Base-by-base conservation (phyloP, 2,113 vertebrate species). In the Sinocyclocheilus rhinocerous region DNA sequence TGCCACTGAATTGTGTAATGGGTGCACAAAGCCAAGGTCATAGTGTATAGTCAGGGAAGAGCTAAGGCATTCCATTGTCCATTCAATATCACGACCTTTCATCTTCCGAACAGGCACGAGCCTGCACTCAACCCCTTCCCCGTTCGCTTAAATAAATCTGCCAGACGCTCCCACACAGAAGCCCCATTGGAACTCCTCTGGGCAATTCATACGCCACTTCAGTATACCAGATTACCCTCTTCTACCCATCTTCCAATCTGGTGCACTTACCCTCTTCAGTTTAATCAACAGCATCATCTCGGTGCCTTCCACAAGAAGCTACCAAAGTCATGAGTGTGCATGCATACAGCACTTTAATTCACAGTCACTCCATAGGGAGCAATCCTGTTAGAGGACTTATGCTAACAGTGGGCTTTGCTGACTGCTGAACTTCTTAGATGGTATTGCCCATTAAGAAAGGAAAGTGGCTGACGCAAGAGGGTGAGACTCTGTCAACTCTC, bases 21-120 rank as follows among this genome's bases (percentile, higher is more conserved):
- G 96, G 96, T 96, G 95, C 94, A 96, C 96, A 96, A 96, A 95
- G 93, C 95, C 97, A 99, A 99, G 97, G 97, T 98, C 96, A 96
- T 88, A 84, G 94, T 88, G 81, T 81, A 86, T 81, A 90, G 91
- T 89, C 86, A 79, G 86, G 86, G 87, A 89, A 92, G 83, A 86
- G 87, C 86, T 76, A 84, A 82, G 87, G 88, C 87, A 86, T 86
- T 81, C 86, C 86, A 75, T 86, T 85, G 86, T 88, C 89, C 90
- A 90, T 90, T 88, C 91, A 89, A 90, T 90, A 90, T 85, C 88
- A 78, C 89, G 81, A 90, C 91, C 90, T 90, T 90, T 90, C 88
- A 90, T 91, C 89, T 90, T 89, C 81, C 79, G 48, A 89, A 76
- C 80, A 57, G 87, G 65, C 65, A 29, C 73, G 18, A 87, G 84